Percentiles rank a stretch among this genome's conserved stretches.
Conservation (phyloP, 2,113 vertebrate species). For the Anhinga rufa region DNA sequence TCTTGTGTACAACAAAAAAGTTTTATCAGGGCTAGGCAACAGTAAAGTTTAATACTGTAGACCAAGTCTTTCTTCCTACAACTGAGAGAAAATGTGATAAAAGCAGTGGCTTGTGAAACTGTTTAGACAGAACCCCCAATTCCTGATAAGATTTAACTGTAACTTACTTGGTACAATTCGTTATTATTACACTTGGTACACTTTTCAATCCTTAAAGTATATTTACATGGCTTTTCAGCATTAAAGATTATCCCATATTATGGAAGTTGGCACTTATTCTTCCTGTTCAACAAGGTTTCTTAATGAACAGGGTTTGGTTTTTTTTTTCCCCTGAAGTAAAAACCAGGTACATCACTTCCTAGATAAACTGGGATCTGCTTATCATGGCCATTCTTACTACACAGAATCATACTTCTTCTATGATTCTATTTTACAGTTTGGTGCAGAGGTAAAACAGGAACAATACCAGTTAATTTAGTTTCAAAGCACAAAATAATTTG, state of each 20-base stretch:
- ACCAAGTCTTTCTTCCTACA: neutral
- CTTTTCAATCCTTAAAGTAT: neutral
- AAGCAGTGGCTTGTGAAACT: neutral
- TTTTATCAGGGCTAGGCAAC: neutral
- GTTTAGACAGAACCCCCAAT: neutral
- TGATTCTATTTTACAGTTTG: neutral
- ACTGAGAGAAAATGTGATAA: neutral
- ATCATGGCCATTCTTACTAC: neutral
- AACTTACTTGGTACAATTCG: neutral
- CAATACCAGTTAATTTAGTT: neutral
- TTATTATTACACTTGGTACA: neutral
- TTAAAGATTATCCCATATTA: neutral
- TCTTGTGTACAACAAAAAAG: neutral
- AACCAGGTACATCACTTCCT: neutral
- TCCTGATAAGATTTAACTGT: neutral
- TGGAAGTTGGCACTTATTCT: neutral
- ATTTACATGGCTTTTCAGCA: neutral
- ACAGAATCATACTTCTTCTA: neutral
- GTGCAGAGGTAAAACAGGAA: neutral
- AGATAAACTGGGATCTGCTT: neutral
- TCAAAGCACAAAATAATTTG: neutral
- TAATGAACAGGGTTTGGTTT: neutral
- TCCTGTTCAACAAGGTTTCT: neutral
- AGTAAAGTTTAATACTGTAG: neutral
- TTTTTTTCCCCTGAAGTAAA: neutral